Conservation (phyloP, 2,113 vertebrate species). For the Tringa solitaria region DNA sequence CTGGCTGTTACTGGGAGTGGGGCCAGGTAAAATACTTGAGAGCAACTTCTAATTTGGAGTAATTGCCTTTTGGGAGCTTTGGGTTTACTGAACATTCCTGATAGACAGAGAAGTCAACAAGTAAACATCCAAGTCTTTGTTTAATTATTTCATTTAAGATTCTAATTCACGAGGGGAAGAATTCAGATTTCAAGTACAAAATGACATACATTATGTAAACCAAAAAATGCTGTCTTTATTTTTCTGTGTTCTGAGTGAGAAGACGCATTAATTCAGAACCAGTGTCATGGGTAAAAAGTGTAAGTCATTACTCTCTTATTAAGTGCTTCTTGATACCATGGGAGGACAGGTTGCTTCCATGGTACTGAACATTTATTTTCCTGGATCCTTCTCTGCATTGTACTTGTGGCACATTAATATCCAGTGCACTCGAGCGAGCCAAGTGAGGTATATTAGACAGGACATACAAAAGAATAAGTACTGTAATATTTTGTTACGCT, state of each 20-base stretch:
- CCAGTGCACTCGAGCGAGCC: not conserved
- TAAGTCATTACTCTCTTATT: not conserved
- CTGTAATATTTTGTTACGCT: not conserved
- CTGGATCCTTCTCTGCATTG: not conserved
- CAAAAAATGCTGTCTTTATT: not conserved
- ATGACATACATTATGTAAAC: not conserved
- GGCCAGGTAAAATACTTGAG: conserved; percentile 5
- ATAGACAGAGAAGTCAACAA: not conserved
- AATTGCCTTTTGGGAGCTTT: not conserved
- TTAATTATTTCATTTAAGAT: not conserved
- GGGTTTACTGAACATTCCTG: not conserved
- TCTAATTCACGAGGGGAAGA: not conserved
- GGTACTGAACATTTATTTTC: not conserved
- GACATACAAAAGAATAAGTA: not conserved
- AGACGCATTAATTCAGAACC: not conserved
- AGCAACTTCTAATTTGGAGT: not conserved
- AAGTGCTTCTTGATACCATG: not conserved
- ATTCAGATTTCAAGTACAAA: not conserved
- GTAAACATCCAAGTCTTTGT: not conserved
- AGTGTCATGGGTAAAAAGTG: not conserved
- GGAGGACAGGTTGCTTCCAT: not conserved
- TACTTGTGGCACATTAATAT: not conserved
- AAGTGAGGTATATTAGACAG: not conserved
- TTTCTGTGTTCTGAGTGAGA: not conserved
- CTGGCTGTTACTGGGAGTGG: conserved; percentile 11